Evolutionary conservation across 2,113 vertebrate species (phyloP), one percentile per base, ranked within the genome.

Genomic region (Cyrtonyx montezumae): DNA sequence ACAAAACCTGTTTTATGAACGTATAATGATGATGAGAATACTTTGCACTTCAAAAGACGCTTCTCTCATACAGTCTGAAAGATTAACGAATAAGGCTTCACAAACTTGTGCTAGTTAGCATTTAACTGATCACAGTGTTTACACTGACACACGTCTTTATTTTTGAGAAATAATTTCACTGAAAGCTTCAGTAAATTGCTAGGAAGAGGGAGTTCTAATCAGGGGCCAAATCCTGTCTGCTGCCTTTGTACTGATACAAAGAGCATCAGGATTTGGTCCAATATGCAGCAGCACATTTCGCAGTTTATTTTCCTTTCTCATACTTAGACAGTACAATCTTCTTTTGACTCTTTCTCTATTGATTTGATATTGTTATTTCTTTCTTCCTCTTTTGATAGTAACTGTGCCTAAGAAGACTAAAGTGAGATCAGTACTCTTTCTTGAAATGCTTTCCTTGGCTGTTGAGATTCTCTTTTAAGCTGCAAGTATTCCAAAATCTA

Each of bases 31-130:
- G 92, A 93, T 93, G 93, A 93, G 71, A 81, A 94, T 90, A 42
- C 82, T 96, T 96, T 96, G 95, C 95, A 96, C 96, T 96, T 96
- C 96, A 96, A 96, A 96, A 95, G 96, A 66, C 2, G 25, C 87
- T 81, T 79, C 73, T 62, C 79, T 90, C 34, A 45, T 8, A 75
- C 68, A 93, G 88, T 6, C 90, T 96, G 91, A 95, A 94, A 94
- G 90, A 96, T 92, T 92, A 96, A 91, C 79, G 87, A 94, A 91
- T 86, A 61, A 94, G 87, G 95, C 93, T 95, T 96, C 95, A 96
- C 94, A 96, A 78, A 95, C 76, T 93, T 90, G 2, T 69, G 90
- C 91, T 95, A 95, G 96, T 90, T 95, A 96, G 94, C 93, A 94
- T 94, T 96, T 95, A 96, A 96, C 93, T 91, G 96, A 96, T 96